phyloP scores from a whole-genome alignment of 2,113 vertebrate species.

The Tetraodon nigroviridis region DNA sequence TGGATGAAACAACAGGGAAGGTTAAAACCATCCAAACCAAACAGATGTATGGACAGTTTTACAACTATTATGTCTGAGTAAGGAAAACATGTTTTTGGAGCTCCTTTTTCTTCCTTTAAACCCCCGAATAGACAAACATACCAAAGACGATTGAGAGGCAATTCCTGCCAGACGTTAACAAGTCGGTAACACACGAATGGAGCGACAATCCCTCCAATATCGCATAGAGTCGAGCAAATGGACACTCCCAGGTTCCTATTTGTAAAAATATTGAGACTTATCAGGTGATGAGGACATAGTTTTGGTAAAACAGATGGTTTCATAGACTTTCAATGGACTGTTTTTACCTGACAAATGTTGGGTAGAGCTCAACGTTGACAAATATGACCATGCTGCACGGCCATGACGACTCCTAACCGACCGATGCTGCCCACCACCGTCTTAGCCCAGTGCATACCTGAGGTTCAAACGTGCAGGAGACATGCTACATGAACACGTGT shows the following conservation, averaged over 20 bases:
- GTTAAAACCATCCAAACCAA: too few relatives aligned
- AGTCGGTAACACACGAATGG: conserved; percentile 88
- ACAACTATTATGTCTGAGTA: too few relatives aligned
- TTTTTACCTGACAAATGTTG: conserved; percentile 85
- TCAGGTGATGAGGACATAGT: not conserved
- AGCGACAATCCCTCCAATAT: conserved; percentile 85
- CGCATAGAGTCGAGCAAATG: conserved; percentile 85
- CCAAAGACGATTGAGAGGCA: conserved; percentile 92
- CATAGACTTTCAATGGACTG: conserved; percentile 60
- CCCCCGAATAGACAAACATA: conserved; percentile 54
- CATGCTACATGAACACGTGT: too few relatives aligned
- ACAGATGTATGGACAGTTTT: too few relatives aligned
- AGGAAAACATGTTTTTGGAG: not conserved
- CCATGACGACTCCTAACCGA: conserved; percentile 87
- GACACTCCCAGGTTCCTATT: conserved; percentile 90
- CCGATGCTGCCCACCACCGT: conserved; percentile 81
- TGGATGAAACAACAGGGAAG: too few relatives aligned
- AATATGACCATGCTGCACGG: conserved; percentile 91
- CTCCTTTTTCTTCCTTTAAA: conserved; percentile 68
- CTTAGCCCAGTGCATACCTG: conserved; percentile 83
- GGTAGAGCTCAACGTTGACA: conserved; percentile 88
- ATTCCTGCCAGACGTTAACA: conserved; percentile 83
- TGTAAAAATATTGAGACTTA: not conserved
- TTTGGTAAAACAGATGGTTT: not conserved
- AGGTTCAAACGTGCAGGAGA: conserved; percentile 43